A percentile compares a stretch with the other conserved stretches of the same genome.
Evolutionary conservation across 2,797 vertebrate species (phyloP).

Genomic region (Danionella dracula): DNA sequence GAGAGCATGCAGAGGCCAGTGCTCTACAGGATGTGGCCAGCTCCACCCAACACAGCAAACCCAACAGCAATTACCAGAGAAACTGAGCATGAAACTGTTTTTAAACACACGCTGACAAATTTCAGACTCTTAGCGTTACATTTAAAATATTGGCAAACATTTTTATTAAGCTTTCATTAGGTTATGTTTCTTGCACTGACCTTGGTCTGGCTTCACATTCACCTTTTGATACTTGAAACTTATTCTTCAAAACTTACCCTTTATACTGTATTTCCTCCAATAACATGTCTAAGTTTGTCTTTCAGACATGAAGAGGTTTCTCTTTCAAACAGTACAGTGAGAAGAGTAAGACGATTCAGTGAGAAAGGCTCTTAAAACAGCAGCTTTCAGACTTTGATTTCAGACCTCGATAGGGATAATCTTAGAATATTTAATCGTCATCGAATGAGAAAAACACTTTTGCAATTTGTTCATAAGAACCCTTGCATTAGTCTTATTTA

Average conservation of each 20-base stretch:
- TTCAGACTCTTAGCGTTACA: constrained; percentile 20
- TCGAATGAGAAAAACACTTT: not conserved
- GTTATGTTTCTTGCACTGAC: not conserved
- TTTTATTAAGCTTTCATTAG: not conserved
- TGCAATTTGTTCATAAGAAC: not conserved
- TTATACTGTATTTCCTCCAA: not conserved
- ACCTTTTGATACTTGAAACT: constrained; percentile 15
- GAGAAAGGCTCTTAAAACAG: constrained; percentile 10
- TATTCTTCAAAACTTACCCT: not conserved
- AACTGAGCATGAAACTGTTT: constrained; percentile 28
- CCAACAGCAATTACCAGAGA: constrained; percentile 20
- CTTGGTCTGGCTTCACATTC: not conserved
- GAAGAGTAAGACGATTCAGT: constrained; percentile 15
- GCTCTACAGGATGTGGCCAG: constrained; percentile 41
- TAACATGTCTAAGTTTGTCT: not conserved
- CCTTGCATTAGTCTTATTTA: too few species aligned
- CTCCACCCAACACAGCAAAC: constrained; percentile 33
- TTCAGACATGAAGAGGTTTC: constrained; percentile 5
- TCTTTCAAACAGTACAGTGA: not conserved
- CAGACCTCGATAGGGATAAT: not conserved
- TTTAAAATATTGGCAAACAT: not conserved
- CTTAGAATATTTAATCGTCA: too few species aligned
- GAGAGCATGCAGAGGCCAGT: constrained; percentile 15
- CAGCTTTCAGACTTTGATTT: constrained; percentile 11
- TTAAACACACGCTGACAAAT: constrained; percentile 23